Conservation (phyloP, 2,113 vertebrate species). For the Holacanthus passer region DNA sequence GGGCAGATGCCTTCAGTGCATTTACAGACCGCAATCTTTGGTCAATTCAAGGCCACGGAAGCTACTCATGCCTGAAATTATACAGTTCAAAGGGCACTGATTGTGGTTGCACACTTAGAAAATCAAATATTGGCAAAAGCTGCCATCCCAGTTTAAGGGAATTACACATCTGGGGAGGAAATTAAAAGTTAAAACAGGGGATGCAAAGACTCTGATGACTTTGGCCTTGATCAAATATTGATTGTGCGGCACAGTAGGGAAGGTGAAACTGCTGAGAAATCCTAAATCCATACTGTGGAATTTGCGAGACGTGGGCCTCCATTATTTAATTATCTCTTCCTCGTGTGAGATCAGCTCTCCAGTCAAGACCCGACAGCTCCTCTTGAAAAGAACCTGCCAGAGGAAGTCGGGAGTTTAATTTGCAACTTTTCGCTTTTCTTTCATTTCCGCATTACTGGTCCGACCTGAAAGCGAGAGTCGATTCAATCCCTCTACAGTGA, state of each 20-base stretch:
- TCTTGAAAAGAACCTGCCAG: slow-evolving; percentile 63
- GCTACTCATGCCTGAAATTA: slow-evolving; percentile 54
- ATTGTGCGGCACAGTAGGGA: slow-evolving; percentile 61
- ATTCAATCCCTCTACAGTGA: slow-evolving; percentile 39
- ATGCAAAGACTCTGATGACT: slow-evolving; percentile 49
- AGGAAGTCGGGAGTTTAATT: slow-evolving; percentile 65
- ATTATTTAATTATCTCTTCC: slow-evolving; percentile 78
- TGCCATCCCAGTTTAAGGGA: slow-evolving; percentile 49
- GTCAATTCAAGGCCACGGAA: slow-evolving; percentile 21
- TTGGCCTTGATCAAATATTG: slow-evolving; percentile 80
- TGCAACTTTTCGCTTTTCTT: slow-evolving; percentile 66
- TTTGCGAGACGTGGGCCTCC: slow-evolving; percentile 51
- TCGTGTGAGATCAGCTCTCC: slow-evolving; percentile 51
- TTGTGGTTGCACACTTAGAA: slow-evolving; percentile 51
- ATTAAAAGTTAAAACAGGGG: slow-evolving; percentile 64
- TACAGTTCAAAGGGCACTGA: slow-evolving; percentile 61
- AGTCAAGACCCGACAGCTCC: slow-evolving; percentile 52
- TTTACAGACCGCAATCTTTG: slow-evolving; percentile 7
- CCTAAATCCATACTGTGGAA: slow-evolving; percentile 61
- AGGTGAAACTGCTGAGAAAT: slow-evolving; percentile 72
- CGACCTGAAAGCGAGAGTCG: slow-evolving; percentile 56
- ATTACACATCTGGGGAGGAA: slow-evolving; percentile 51
- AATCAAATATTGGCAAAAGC: slow-evolving; percentile 74
- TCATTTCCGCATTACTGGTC: slow-evolving; percentile 70
- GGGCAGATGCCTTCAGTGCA: background rate